Base-by-base conservation (phyloP, 2,113 vertebrate genomes). In the Panurus biarmicus region DNA sequence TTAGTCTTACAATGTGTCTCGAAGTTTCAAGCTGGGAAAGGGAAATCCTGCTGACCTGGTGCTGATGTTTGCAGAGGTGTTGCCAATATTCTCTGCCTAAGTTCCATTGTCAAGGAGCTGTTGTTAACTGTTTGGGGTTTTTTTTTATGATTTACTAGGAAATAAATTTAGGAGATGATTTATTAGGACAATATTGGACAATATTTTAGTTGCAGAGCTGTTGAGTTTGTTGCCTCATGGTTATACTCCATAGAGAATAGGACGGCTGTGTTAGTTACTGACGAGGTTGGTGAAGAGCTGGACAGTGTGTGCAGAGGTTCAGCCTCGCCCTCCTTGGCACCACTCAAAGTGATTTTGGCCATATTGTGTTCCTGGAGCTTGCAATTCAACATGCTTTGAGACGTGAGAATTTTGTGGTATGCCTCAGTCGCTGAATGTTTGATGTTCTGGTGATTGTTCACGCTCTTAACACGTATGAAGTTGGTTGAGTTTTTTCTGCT, bases 71-170 rank as follows among this genome's bases (percentile, higher is more conserved):
- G 33, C 62, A 61, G 70, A 40, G 61, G 7, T 3, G 0, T 10
- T 4, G 2, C 22, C 0, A 2, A 5, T 31, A 21, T 42, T 16
- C 12, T 28, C 38, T 78, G 29, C 7, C 0, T 2, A 1, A 35
- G 29, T 36, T 57, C 28, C 15, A 3, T 31, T 44, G 69, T 35
- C 17, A 25, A 19, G 20, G 23, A 67, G 10, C 42, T 19, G 7
- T 18, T 60, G 64, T 12, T 28, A 18, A 11, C 14, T 44, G 0
- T 10, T n/a, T n/a, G n/a, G n/a, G n/a, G n/a, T 0, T 0, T 28
- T 82, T 56, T 40, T 42, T 66, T 3, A 42, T 47, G 8, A 57
- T 67, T 33, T 4, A 12, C n/a, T 48, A 57, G 50, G 42, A 57
- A 48, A 65, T 47, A 20, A 65, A 47, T 65, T n/a, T 24, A 47